These are phyloP conservation scores for Euglossa dilemma DNA, from an alignment of 1,140 invertebrate genomes.

Conservation along the genomic window DNA sequence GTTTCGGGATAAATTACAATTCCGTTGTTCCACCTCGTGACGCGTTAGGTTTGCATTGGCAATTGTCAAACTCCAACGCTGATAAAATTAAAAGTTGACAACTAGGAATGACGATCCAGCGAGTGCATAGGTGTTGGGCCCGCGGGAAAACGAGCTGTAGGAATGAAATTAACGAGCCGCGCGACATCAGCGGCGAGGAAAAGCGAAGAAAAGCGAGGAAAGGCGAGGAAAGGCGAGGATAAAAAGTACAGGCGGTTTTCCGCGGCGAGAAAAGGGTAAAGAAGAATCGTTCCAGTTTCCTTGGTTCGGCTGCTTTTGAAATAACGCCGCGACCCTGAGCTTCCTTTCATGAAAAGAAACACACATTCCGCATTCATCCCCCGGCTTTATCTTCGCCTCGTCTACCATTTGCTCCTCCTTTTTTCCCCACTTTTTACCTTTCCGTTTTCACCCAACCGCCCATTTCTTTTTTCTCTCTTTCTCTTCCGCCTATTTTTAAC, in stretches of 20 bases:
- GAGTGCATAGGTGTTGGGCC: no score
- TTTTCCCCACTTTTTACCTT: neutral
- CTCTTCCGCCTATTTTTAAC: conserved; percentile 21
- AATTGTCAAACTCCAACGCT: no score
- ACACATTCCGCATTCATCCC: conserved; percentile 47
- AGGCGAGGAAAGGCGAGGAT: neutral
- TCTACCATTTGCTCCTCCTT: neutral
- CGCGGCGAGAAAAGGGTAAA: neutral
- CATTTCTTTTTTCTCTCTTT: neutral
- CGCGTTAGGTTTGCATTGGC: no score
- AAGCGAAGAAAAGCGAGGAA: neutral
- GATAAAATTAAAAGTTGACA: no score
- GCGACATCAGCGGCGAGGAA: no score
- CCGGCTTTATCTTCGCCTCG: neutral
- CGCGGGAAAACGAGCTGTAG: neutral
- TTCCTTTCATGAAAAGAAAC: conserved; percentile 42
- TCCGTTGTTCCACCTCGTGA: no score
- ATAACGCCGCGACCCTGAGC: conserved; percentile 39
- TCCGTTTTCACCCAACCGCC: neutral
- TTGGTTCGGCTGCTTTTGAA: conserved; percentile 29
- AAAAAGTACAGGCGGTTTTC: neutral
- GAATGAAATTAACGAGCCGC: neutral
- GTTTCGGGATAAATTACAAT: no score
- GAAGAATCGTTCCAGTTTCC: conserved; percentile 55
- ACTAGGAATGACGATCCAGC: neutral